Evolutionary conservation across 2,113 vertebrate species (phyloP), one percentile per base, ranked within the genome.

Genomic region (Coturnix japonica): DNA sequence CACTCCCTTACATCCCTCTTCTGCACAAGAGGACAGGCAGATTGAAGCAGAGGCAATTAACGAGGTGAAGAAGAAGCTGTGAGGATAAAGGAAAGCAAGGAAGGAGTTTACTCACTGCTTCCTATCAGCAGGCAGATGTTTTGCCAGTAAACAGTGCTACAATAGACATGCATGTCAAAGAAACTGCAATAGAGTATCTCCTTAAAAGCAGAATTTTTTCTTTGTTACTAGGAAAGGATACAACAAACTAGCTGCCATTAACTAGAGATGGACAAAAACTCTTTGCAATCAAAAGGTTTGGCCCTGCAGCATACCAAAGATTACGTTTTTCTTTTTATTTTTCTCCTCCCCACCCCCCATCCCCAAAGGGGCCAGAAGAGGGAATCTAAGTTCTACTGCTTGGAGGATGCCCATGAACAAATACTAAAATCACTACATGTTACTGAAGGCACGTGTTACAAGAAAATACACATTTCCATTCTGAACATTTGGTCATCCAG

Each of bases 391-490:
- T 23, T 78, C 39, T 57, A 7, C 43, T 39, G 18, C 6, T 47
- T 13, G 10, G 14, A 88, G 13, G 21, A 15, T 71, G 44, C 7
- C 53, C 51, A 60, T n/a, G 57, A 75, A 84, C 8, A 77, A 67
- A 46, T 1, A 17, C 0, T 43, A n/a, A n/a, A 83, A 8, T 35
- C 10, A 70, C 33, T 2, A n/a, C 1, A 49, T 44, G 41, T 56
- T 60, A 67, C 18, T 46, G 11, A 16, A 86, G 67, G 25, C 1
- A 78, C 30, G 18, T 9, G 23, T 56, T 64, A 84, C 14, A 26
- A 1, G 2, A 72, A 6, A 11, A 13, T 47, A 78, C 8, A 46
- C 1, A 16, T 56, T 88, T 54, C 49, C 18, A 30, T 57, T 85
- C 61, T 37, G 44, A 37, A 53, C 4, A 57, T 46, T 64, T 28